Base-by-base conservation (phyloP, 1,140 invertebrate species). In the Drosophila watanabei region DNA sequence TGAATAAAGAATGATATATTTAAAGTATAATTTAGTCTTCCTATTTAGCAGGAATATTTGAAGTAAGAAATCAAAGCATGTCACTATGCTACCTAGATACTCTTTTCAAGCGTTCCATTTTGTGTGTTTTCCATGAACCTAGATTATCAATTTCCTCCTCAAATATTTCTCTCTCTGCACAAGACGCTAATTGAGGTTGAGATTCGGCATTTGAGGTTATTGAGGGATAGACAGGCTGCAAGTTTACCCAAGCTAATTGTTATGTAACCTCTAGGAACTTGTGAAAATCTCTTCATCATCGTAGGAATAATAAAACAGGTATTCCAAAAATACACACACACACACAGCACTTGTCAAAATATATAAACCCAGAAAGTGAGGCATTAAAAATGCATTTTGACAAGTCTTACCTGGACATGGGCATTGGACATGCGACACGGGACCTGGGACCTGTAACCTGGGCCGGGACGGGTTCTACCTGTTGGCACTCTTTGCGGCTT, bases 191-290 rank as follows among this genome's bases (percentile, higher is more conserved):
- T 90, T 89, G 86, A 89, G 85, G 85, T 89, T 49, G 64, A 39
- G 62, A 52, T 57, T 72, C n/a, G 58, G 65, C 33, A 1, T 37
- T 37, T 56, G 52, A 56, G 35, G 54, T 39, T 30, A 62, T 46
- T 48, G 46, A 45, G 57, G 41, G 45, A 39, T 41, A 45, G 49
- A 28, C 18, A 45, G 63, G 51, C 49, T 56, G 48, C 32, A 80
- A 80, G 86, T 79, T 90, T 89, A 79, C 79, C 73, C 73, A 86
- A 75, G 70, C 86, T 66, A 82, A 90, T 89, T 89, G 71, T 82
- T 80, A 85, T 82, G 73, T 73, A 90, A 82, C 52, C 35, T 51
- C 39, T 45, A 52, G 66, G 66, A 90, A 89, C 75, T 79, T 82
- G 86, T 89, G 86, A 90, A 86, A 89, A 85, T 90, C 69, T 79